Base-by-base conservation (phyloP, 1,140 invertebrate genomes). In the Zaprionus inermis region DNA sequence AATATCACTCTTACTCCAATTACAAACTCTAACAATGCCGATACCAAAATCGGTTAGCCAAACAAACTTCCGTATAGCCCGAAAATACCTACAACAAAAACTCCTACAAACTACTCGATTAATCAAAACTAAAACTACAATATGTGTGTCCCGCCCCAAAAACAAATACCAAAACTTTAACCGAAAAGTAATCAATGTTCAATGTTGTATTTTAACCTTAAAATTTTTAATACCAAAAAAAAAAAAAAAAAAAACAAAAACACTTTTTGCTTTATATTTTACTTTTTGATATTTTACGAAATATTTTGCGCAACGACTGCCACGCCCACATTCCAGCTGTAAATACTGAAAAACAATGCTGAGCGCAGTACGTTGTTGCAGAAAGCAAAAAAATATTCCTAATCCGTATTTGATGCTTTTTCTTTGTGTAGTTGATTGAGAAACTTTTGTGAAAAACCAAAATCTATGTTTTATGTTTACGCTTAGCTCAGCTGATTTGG, bases 171-270 rank as follows among this genome's bases (percentile, higher is more conserved):
- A 54, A 58, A 49, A 68, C 54, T 34, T 68, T 68, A 76, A 73
- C 58, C 56, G 55, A 77, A 76, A 71, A 54, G 71, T 89, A 89
- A 72, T 90, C 80, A 84, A 89, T 89, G 84, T 89, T 89, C 57
- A 84, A 89, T 89, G 84, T 89, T 89, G 84, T 89, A 83, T 64
- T 88, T 84, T 75, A 72, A 61, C 34, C 49, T 55, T 67, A 58
- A 73, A 73, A 9, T 44, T 22, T 55, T 49, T 20, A 49, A 49
- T 49, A 49, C 44, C 18, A 51, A 65, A 70, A 70, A 44, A 20
- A 34, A 67, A 51, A 65, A 70, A 70, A 44, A 20, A 34, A 67
- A 64, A 55, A 64, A 28, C 24, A 28, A 28, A 9, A 32, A 9
- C 49, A 69, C 63, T 79, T 70, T 73, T 69, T 77, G 69, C 74